phyloP scores from a whole-genome alignment of 2,113 vertebrate genomes.

The Pachypanchax playfairii region DNA sequence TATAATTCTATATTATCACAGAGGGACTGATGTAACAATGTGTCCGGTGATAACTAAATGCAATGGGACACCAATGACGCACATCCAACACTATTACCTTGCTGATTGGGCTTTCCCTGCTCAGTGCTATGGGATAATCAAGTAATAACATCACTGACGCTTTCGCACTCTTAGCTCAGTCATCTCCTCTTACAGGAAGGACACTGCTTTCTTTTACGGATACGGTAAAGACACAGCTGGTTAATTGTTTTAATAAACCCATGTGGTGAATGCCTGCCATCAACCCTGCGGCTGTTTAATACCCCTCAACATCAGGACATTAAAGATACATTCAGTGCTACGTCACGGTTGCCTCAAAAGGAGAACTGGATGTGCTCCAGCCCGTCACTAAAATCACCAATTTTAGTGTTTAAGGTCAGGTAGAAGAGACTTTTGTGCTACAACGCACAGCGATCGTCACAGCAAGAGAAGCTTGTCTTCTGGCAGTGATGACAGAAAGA shows the following conservation, averaged over 20 bases:
- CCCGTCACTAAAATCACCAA: slow-evolving; percentile 8
- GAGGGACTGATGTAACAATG: slow-evolving; percentile 26
- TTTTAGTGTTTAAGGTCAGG: slow-evolving; percentile 25
- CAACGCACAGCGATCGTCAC: slow-evolving; percentile 27
- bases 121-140: slow-evolving; percentile 34
- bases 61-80: slow-evolving; percentile 57
- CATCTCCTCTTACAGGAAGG: neutral
- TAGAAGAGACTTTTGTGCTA: slow-evolving; percentile 22
- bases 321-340: neutral
- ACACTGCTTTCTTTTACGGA: neutral
- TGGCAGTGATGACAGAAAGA: slow-evolving; percentile 27
- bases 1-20: slow-evolving; percentile 15
- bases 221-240: neutral
- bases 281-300: neutral
- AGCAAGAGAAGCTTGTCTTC: slow-evolving; percentile 5
- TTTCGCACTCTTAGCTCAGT: slow-evolving; percentile 2
- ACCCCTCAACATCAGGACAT: neutral
- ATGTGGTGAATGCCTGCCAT: neutral
- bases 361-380: neutral
- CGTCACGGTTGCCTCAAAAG: neutral
- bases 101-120: slow-evolving; percentile 63
- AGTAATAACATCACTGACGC: slow-evolving; percentile 34
- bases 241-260: too few relatives aligned
- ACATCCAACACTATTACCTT: slow-evolving; percentile 28
- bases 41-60: slow-evolving; percentile 46